Base-by-base conservation (phyloP, 2,113 vertebrate species). In the Podarcis muralis region DNA sequence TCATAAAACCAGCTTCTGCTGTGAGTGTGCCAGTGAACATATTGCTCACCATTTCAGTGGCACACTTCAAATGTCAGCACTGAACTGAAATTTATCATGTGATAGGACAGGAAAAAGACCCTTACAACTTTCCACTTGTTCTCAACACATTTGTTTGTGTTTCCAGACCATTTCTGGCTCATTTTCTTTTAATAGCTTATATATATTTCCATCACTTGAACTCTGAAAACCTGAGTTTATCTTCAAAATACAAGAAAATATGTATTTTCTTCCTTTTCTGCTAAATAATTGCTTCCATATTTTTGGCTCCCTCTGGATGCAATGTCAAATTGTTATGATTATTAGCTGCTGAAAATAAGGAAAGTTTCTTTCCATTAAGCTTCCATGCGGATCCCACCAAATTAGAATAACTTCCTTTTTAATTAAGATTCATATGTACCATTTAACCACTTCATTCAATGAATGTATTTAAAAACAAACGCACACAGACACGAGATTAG, bases 301-400 rank as follows among this genome's bases (percentile, higher is more conserved):
- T 97, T 94, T 93, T 96, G 96, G 95, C 96, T 94, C 90, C 92
- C 86, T 92, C 92, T 94, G 88, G 92, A 94, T 92, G 40, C 83
- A 89, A 72, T 88, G 92, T 96, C 96, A 95, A 97, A 94, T 92
- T 95, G 92, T 95, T 97, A 95, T 93, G 93, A 95, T 96, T 96
- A 97, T 96, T 97, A 96, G 87, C 91, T 96, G 94, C 94, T 94
- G 94, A 97, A 96, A 97, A 96, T 92, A 85, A 95, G 93, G 81
- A 95, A 90, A 92, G 53, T 92, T 89, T 77, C 91, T 92, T 94
- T 89, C 92, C 7, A 16, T 91, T 93, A 85, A 0, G 3, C 89
- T 94, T 92, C 95, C 89, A 86, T 92, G 92, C 90, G 93, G 87
- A 90, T 95, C 94, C 95, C 92, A 95, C 95, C 93, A 95, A 95